Evolutionary conservation across 2,888 invertebrate genomes (phyloP).

Genomic region (Andrena marginata): DNA sequence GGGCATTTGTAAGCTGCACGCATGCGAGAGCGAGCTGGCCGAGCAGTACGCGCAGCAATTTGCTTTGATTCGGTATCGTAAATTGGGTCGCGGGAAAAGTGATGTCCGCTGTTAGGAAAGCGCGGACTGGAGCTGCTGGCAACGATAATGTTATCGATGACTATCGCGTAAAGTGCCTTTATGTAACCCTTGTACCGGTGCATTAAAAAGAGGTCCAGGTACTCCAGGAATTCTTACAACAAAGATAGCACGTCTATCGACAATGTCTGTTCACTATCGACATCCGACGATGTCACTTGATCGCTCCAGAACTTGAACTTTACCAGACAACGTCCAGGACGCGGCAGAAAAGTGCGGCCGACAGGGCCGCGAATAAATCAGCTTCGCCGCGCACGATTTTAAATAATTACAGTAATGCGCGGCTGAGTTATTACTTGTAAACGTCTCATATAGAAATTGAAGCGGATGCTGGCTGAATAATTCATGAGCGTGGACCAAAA

Average conservation of each 20-base stretch:
- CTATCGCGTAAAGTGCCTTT: not conserved
- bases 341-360: not conserved
- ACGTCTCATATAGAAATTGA: conserved; percentile 29
- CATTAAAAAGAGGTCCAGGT: too few species aligned
- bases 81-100: conserved; percentile 75
- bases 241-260: too few species aligned
- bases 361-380: conserved; percentile 18
- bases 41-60: conserved; percentile 77
- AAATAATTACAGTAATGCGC: conserved; percentile 40
- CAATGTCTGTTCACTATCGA: too few species aligned
- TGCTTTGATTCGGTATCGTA: conserved; percentile 77
- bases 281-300: too few species aligned
- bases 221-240: too few species aligned
- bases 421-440: conserved; percentile 24
- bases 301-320: too few species aligned
- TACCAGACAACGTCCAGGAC: not conserved
- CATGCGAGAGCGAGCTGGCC: conserved; percentile 69
- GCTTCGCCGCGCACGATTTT: conserved; percentile 12
- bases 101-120: conserved; percentile 61
- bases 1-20: conserved; percentile 78
- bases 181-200: not conserved
- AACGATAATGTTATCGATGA: conserved; percentile 4
- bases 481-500: conserved; percentile 41
- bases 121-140: not conserved
- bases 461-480: conserved; percentile 42